Conservation (phyloP, 2,113 vertebrate species). For the Microcebus murinus region DNA sequence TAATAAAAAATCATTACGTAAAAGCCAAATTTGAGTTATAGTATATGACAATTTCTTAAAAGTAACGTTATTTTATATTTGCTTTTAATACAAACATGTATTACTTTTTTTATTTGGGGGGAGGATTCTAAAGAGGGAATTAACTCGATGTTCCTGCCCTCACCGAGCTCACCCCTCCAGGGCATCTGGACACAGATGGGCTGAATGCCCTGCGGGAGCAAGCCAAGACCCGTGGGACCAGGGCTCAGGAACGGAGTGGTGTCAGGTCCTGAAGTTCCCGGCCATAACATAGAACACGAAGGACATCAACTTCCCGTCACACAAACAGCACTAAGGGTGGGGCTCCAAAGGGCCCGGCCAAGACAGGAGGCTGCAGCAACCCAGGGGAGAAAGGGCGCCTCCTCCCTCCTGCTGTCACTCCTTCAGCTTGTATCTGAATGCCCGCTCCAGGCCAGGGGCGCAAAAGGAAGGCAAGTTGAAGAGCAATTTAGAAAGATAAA, state of each 20-base stretch:
- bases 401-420: not conserved
- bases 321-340: too few species aligned
- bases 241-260: not conserved
- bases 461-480: not conserved
- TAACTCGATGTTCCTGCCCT: too few species aligned
- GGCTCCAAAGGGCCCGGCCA: too few species aligned
- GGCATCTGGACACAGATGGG: not conserved
- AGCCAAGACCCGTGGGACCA: not conserved
- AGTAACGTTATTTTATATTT: too few species aligned
- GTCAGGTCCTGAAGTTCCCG: not conserved
- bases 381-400: not conserved
- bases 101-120: too few species aligned
- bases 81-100: too few species aligned
- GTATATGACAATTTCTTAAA: too few species aligned
- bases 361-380: too few species aligned
- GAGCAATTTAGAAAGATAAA: not conserved
- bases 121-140: too few species aligned
- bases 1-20: not conserved
- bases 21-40: not conserved
- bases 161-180: not conserved
- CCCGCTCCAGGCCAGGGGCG: not conserved
- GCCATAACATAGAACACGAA: not conserved
- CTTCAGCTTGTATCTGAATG: not conserved
- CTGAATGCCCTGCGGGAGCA: not conserved
- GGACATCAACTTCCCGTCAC: not conserved